A percentile compares a stretch with the other conserved stretches of the same genome.
phyloP scores from a whole-genome alignment of 2,888 invertebrate species.

The Incurvaria masculella region DNA sequence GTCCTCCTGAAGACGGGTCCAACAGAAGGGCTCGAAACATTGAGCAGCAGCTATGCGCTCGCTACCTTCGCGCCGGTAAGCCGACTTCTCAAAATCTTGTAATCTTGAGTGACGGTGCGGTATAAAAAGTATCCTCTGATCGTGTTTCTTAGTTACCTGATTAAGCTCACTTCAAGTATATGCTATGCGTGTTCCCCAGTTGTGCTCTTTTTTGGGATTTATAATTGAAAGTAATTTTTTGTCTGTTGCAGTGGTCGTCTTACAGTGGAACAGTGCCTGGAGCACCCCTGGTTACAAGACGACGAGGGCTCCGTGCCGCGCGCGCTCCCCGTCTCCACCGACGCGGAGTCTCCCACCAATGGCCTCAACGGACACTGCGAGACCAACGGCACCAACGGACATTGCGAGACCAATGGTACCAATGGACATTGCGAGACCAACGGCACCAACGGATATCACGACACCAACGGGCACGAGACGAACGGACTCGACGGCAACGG shows the following conservation, averaged over 20 bases:
- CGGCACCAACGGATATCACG: not conserved
- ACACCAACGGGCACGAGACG: slow-evolving; percentile 6
- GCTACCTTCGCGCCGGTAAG: no score
- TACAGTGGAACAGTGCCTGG: slow-evolving; percentile 83
- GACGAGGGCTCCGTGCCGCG: slow-evolving; percentile 51
- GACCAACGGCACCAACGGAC: slow-evolving; percentile 8
- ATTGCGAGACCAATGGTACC: slow-evolving; percentile 5
- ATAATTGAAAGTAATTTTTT: slow-evolving; percentile 6
- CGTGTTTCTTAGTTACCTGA: no score
- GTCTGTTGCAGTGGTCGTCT: slow-evolving; percentile 73
- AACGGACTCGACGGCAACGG: slow-evolving; percentile 20
- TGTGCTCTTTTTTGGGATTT: no score
- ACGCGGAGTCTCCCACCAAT: slow-evolving; percentile 27
- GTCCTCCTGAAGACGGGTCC: no score
- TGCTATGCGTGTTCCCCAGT: no score
- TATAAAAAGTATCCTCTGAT: no score
- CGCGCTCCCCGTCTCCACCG: slow-evolving; percentile 35
- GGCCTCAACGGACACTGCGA: slow-evolving; percentile 15
- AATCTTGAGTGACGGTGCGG: no score
- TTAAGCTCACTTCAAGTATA: no score
- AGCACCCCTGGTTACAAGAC: slow-evolving; percentile 85
- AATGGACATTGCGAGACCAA: slow-evolving; percentile 4
- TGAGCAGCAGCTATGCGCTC: no score
- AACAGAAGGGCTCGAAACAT: no score
- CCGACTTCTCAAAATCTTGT: no score